Conservation (phyloP, 2,113 vertebrate species). For the Melospiza georgiana region DNA sequence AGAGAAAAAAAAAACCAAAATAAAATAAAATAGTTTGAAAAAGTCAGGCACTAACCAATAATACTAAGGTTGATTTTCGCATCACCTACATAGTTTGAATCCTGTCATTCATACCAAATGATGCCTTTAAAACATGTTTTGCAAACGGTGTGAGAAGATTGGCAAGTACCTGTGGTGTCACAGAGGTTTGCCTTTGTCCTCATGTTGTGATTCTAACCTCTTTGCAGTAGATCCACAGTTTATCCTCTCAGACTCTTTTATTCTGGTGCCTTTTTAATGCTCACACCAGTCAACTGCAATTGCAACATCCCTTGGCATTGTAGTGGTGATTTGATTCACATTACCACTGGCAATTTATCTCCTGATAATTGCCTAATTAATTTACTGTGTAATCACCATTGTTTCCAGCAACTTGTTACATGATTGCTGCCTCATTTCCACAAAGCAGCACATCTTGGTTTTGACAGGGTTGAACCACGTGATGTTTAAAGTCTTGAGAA, state of each 20-base stretch:
- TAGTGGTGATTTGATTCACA: background rate
- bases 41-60: background rate
- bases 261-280: background rate
- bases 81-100: background rate
- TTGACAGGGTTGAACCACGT: rapidly evolving
- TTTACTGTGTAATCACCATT: background rate
- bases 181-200: background rate
- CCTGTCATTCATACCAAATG: background rate
- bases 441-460: background rate
- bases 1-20: background rate
- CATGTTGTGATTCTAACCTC: background rate
- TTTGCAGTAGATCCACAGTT: background rate
- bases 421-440: background rate
- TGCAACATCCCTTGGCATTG: background rate
- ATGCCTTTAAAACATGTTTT: background rate
- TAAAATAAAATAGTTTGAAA: background rate
- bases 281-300: background rate
- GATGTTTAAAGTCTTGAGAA: background rate
- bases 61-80: background rate
- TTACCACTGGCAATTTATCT: background rate
- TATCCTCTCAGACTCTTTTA: background rate
- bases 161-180: background rate
- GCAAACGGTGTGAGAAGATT: background rate
- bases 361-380: slow-evolving; percentile 16
- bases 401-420: background rate